Evolutionary conservation across 2,888 invertebrate species (phyloP), one percentile per base, ranked within the genome.

Genomic region (Ennomos quercinarius): DNA sequence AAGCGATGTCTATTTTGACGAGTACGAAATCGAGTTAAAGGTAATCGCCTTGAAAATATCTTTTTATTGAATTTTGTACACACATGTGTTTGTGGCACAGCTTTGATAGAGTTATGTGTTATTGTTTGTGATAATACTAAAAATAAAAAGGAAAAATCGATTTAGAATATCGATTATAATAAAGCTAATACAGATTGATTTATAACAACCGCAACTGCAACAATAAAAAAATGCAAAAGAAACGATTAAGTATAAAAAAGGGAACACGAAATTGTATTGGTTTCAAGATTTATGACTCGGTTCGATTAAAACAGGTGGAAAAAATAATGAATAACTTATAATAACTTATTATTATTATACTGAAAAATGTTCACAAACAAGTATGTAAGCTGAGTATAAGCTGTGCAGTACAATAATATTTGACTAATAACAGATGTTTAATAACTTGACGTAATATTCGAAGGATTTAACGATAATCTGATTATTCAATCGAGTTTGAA

Each of bases 371-470:
- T 42, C 42, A 57, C 35, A 39, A 37, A 11, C 27, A 27, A 34
- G 11, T 44, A 11, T 9, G 45, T 17, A 17, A 17, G 3, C 3
- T 17, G 3, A 17, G 17, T 17, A 10, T 9, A 13, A 27, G 10
- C 27, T 27, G 5, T 27, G 27, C 27, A 0, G 5, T 27, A 51
- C 42, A 42, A 52, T 57, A 57, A 52, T 57, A 57, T 57, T 57
- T 51, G 13, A 46, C 37, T 37, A 51, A 51, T n/a, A 36, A 35
- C 45, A 45, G 11, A 11, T 41, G 40, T 45, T 57, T 40, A 17
- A 42, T 40, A 51, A 51, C 41, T 46, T 49, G 5, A 6, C 6
- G 49, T 56, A 56, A 49, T 39, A 39, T 56, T 39, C 48, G 43
- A n/a, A n/a, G 39, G 8, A 34, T 49, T 38, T 43, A 43, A 9